Conservation (phyloP, 2,888 invertebrate species). For the Lithophane socia region DNA sequence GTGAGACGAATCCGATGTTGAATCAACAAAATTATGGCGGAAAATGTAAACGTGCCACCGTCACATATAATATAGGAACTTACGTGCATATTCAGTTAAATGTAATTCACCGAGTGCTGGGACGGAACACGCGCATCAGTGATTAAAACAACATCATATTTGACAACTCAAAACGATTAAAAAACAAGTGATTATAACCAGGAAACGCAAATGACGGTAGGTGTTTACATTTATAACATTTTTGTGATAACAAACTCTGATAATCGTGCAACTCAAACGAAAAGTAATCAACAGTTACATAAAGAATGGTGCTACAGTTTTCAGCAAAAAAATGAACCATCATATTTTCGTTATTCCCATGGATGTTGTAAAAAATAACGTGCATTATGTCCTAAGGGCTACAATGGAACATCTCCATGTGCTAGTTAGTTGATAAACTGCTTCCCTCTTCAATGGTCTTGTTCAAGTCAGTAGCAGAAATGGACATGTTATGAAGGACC, state of each 20-base stretch:
- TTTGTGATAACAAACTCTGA: conserved; percentile 34
- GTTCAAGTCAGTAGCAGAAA: neutral
- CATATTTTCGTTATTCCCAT: neutral
- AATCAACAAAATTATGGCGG: conserved; percentile 85
- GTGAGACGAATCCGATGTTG: conserved; percentile 86
- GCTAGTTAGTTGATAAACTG: neutral
- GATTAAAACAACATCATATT: conserved; percentile 14
- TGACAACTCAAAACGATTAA: conserved; percentile 1
- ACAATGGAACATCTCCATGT: neutral
- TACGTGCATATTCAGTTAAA: conserved; percentile 64
- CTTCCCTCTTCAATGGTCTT: neutral
- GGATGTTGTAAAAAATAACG: neutral
- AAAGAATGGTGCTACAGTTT: neutral
- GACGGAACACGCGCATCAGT: conserved; percentile 47
- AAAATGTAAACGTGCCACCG: conserved; percentile 80
- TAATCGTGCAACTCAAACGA: conserved; percentile 1
- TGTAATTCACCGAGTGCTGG: conserved; percentile 61
- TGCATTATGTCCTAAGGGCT: neutral
- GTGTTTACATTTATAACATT: conserved; percentile 39
- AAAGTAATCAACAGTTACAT: neutral
- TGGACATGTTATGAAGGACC: neutral
- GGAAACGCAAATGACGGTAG: conserved; percentile 58
- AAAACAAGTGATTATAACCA: conserved; percentile 30
- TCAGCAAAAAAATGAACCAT: neutral
- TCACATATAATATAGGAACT: conserved; percentile 61